Evolutionary conservation across 37 sponge, comb jelly and placozoan species (phyloP).

Genomic region (Amphimedon queenslandica): DNA sequence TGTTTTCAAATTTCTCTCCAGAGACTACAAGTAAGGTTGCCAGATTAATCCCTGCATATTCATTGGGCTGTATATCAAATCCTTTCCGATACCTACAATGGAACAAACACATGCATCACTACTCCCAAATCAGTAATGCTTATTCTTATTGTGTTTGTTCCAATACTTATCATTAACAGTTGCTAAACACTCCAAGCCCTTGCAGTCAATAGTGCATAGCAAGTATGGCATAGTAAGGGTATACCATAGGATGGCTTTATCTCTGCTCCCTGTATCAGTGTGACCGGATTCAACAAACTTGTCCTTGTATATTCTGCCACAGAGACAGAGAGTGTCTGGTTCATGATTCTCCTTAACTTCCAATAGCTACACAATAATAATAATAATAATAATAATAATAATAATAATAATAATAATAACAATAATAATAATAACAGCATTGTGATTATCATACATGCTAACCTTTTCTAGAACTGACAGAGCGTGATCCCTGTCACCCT

Average conservation of each 20-base stretch:
- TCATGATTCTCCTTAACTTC: conserved; percentile 76
- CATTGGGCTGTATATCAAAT: conserved; percentile 78
- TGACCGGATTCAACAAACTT: conserved; percentile 76
- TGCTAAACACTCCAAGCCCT: not conserved
- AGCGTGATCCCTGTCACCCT: conserved; percentile 73
- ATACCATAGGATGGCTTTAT: conserved; percentile 73
- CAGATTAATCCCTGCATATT: conserved; percentile 85
- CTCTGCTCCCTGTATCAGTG: conserved; percentile 38
- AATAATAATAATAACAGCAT: not conserved
- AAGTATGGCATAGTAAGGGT: no score
- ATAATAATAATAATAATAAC: not conserved
- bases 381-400: not conserved
- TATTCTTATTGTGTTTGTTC: no score
- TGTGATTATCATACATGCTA: not conserved
- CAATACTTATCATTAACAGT: not conserved
- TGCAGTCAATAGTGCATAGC: not conserved
- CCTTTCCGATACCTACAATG: conserved; percentile 67
- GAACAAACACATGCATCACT: not conserved
- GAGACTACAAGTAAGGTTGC: conserved; percentile 81
- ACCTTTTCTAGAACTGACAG: conserved; percentile 75
- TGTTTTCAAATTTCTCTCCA: conserved; percentile 45
- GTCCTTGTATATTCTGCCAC: conserved; percentile 91
- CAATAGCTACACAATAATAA: conserved; percentile 33
- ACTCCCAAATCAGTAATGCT: not conserved
- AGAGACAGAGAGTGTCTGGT: conserved; percentile 80